Base-by-base conservation (phyloP, 2,797 vertebrate genomes). In the Cyclopterus lumpus region DNA sequence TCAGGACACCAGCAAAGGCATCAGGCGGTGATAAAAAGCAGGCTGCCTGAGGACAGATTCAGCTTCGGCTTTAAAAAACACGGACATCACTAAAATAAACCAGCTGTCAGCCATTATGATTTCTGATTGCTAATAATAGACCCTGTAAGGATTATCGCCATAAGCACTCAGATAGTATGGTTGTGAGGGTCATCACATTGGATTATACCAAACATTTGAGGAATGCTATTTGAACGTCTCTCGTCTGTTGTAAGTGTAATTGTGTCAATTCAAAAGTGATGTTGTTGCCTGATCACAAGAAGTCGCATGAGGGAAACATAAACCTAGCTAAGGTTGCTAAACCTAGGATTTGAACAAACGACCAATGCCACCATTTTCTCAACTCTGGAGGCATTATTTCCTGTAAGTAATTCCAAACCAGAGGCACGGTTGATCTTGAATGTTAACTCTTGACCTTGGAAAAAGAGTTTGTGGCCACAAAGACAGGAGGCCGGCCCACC, bases 1-100 rank as follows among this genome's bases (percentile, higher is more conserved):
- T 53, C 67, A 69, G 67, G 71, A 75, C 68, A 71, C 18, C 34
- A 69, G 77, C 58, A 67, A 69, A 79, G 53, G 71, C 72, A 86
- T 42, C 30, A 20, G 55, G 59, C 1, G 3, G 38, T n/a, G 48
- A 71, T 58, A 42, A 30, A 76, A 62, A 61, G 26, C 40, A 18
- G 28, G 65, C 14, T 18, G 64, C 22, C 20, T 73, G 32, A 71
- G 53, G 64, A 59, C 71, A 73, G 54, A 81, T 53, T n/a, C 57
- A 51, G 24, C 68, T 18, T 46, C 9, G 20, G 51, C 57, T 59
- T 58, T 53, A 10, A 54, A 63, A 70, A 86, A 67, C 54, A 71
- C 22, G 44, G 38, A 38, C 58, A 67, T 61, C 22, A 40, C 51
- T 34, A 15, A 71, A 76, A 49, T 60, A 26, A 67, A 59, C 7